These are phyloP conservation scores for Drosophila chauvacae DNA, from an alignment of 1,140 invertebrate genomes.

Conservation along the genomic window DNA sequence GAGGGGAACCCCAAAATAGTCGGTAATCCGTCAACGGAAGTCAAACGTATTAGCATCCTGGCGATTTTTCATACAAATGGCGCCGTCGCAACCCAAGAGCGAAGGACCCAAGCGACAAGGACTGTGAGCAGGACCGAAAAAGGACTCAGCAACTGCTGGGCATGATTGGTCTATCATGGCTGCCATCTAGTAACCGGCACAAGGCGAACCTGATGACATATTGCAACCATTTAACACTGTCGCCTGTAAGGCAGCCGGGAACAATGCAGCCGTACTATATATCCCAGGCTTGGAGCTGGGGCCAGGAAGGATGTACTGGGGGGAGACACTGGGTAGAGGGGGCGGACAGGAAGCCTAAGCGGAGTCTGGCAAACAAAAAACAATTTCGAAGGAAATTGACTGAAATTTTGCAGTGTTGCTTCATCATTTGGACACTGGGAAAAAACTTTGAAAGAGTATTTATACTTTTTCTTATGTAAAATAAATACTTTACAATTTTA, in stretches of 20 bases:
- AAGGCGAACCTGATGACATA: slow-evolving; percentile 80
- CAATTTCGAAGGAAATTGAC: slow-evolving; percentile 82
- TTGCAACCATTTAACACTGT: slow-evolving; percentile 84
- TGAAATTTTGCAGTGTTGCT: slow-evolving; percentile 83
- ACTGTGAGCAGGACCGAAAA: slow-evolving; percentile 4
- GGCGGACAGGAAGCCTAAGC: slow-evolving; percentile 69
- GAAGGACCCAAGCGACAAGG: slow-evolving; percentile 25
- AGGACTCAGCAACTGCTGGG: slow-evolving; percentile 38
- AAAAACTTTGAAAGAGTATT: accelerated
- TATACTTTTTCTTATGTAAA: neutral
- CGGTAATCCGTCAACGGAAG: slow-evolving; percentile 84
- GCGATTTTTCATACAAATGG: slow-evolving; percentile 84
- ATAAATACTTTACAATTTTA: too few relatives aligned
- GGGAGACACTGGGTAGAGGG: neutral
- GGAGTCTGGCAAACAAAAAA: slow-evolving; percentile 80
- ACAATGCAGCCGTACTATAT: slow-evolving; percentile 62
- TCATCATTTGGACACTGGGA: slow-evolving; percentile 59
- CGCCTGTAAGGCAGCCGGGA: slow-evolving; percentile 71
- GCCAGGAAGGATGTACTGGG: neutral
- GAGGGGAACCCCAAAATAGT: slow-evolving; percentile 62
- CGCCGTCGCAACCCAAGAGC: slow-evolving; percentile 51
- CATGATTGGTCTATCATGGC: slow-evolving; percentile 81
- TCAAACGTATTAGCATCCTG: slow-evolving; percentile 84
- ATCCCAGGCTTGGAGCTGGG: slow-evolving; percentile 2
- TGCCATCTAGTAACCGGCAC: slow-evolving; percentile 66